phyloP scores from a whole-genome alignment of 2,113 vertebrate species.

The Marcusenius ussheri region DNA sequence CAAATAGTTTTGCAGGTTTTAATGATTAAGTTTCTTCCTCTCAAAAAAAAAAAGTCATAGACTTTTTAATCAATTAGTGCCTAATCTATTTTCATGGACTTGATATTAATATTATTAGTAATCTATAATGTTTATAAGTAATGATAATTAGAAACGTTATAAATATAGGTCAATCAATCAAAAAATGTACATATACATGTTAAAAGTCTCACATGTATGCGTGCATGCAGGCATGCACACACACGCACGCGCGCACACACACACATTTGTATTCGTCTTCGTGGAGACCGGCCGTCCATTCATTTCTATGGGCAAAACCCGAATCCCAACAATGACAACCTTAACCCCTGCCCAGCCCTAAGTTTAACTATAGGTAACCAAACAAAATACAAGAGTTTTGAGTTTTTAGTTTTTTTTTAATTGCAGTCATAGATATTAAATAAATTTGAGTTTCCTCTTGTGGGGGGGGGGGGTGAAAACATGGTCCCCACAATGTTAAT shows the following conservation, averaged over 20 bases:
- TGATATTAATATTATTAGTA: neutral
- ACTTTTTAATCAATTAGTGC: neutral
- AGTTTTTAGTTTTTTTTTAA: neutral
- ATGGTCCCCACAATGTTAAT: neutral
- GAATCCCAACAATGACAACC: neutral
- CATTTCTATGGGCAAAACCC: neutral
- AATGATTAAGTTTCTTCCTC: neutral
- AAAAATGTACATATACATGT: neutral
- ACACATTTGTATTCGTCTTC: neutral
- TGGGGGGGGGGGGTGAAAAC: neutral
- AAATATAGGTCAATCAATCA: neutral
- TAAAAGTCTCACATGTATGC: neutral
- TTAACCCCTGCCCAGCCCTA: neutral
- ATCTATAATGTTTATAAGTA: neutral
- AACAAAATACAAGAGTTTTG: neutral
- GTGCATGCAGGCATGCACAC: neutral
- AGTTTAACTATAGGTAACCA: neutral
- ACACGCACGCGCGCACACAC: neutral
- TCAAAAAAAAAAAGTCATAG: neutral
- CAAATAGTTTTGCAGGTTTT: neutral
- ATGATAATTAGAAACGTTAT: neutral
- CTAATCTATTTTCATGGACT: neutral
- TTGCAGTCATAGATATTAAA: neutral
- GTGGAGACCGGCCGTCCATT: neutral
- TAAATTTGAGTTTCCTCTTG: neutral